phyloP scores from a whole-genome alignment of 2,113 vertebrate genomes.

The Emydura subglobosa region DNA sequence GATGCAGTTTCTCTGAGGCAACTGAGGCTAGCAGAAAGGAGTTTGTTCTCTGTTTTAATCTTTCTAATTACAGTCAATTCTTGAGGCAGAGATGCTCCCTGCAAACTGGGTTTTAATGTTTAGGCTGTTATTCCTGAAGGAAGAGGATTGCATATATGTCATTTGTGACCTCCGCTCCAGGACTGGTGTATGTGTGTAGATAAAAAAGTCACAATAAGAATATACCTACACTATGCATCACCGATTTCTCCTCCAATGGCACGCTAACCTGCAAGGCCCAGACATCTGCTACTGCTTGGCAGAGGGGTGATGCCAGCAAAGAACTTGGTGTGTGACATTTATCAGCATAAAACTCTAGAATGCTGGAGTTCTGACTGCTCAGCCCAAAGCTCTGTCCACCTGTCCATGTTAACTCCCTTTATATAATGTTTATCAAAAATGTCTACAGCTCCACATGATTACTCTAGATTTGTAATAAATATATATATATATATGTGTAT shows the following conservation, averaged over 20 bases:
- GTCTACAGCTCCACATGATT: neutral
- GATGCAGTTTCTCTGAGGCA: neutral
- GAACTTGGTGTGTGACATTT: neutral
- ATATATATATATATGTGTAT: too few relatives aligned
- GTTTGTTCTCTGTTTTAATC: fast-evolving
- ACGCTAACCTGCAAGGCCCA: neutral
- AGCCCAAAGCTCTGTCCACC: neutral
- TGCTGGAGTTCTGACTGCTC: neutral
- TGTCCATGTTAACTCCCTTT: neutral
- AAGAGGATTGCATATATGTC: neutral
- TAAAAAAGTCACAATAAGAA: neutral
- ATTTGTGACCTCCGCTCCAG: neutral
- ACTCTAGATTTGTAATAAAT: neutral
- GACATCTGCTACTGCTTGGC: neutral
- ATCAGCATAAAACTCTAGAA: neutral
- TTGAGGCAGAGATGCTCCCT: neutral
- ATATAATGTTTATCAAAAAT: neutral
- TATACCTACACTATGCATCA: neutral
- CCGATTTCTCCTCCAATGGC: neutral
- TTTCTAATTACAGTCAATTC: neutral
- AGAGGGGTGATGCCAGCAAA: neutral
- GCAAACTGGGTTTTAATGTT: neutral
- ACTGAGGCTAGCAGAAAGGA: neutral
- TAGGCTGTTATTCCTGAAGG: neutral
- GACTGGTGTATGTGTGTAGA: neutral